These are phyloP conservation scores for Drosophila carrolli DNA, from an alignment of 1,140 invertebrate genomes.

Conservation along the genomic window DNA sequence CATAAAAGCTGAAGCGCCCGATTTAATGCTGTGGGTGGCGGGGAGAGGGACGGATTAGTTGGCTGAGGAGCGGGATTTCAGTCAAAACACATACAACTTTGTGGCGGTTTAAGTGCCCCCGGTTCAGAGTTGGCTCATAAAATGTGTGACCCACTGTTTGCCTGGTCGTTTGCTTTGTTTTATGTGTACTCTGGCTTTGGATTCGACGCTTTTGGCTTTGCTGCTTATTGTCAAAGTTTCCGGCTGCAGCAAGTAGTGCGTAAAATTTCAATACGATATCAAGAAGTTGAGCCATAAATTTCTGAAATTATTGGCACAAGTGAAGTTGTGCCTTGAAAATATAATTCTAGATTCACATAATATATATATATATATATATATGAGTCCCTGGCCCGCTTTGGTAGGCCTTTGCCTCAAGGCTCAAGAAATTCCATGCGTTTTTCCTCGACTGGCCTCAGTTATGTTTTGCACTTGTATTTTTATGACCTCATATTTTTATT, in stretches of 20 bases:
- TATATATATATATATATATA: neutral
- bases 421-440: conserved; percentile 44
- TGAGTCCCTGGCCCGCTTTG: conserved; percentile 58
- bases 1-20: conserved; percentile 42
- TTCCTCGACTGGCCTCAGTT: conserved; percentile 15
- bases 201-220: conserved; percentile 42
- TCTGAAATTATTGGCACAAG: conserved; percentile 76
- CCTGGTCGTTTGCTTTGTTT: conserved; percentile 65
- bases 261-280: conserved; percentile 80
- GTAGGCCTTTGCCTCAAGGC: conserved; percentile 36
- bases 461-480: conserved; percentile 42
- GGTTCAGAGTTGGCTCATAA: conserved; percentile 65
- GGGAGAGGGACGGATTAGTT: conserved; percentile 1
- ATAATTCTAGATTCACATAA: conserved; percentile 9
- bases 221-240: conserved; percentile 60
- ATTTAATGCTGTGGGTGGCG: conserved; percentile 41
- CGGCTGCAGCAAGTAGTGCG: conserved; percentile 76
- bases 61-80: conserved; percentile 4
- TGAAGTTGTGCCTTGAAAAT: conserved; percentile 56
- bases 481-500: conserved; percentile 52
- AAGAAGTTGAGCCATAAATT: conserved; percentile 79
- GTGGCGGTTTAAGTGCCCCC: conserved; percentile 68
- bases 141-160: conserved; percentile 72
- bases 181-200: conserved; percentile 51
- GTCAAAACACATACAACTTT: conserved; percentile 56